Percentiles rank a stretch among this genome's conserved stretches.
These are phyloP conservation scores for Embidobia sp. DNA, from an alignment of 2,888 invertebrate species.

Conservation along the genomic window DNA sequence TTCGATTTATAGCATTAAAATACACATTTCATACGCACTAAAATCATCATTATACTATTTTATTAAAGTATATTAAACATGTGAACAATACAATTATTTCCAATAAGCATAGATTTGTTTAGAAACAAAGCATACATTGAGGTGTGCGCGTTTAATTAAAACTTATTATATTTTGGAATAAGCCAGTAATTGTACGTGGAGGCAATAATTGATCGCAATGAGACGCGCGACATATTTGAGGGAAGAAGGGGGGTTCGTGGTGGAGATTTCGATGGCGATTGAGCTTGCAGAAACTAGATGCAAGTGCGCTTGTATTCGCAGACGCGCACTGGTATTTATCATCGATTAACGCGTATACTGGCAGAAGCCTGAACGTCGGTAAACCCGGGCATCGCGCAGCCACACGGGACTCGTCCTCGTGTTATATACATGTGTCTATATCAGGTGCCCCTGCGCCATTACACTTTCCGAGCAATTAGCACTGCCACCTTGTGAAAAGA, in stretches of 20 bases:
- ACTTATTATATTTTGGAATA: constrained; percentile 32
- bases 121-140: constrained; percentile 15
- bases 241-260: constrained; percentile 6
- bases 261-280: constrained; percentile 59
- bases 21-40: too few species aligned
- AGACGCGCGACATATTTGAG: constrained; percentile 31
- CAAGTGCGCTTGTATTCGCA: constrained; percentile 54
- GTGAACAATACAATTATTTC: constrained; percentile 13
- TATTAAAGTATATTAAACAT: constrained; percentile 7
- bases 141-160: constrained; percentile 23
- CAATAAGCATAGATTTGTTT: constrained; percentile 18
- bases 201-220: constrained; percentile 47
- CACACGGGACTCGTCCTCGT: constrained; percentile 64
- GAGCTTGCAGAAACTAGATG: constrained; percentile 52
- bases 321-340: constrained; percentile 66
- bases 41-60: too few species aligned
- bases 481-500: constrained; percentile 64
- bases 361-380: constrained; percentile 57
- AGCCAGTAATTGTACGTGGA: constrained; percentile 7
- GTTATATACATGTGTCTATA: constrained; percentile 63
- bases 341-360: constrained; percentile 67
- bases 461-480: constrained; percentile 70
- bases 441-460: constrained; percentile 64
- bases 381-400: constrained; percentile 65
- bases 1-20: too few species aligned